A percentile compares a stretch with the other conserved stretches of the same genome.
phyloP scores from a whole-genome alignment of 2,888 invertebrate species.

The Parnassius orleans region DNA sequence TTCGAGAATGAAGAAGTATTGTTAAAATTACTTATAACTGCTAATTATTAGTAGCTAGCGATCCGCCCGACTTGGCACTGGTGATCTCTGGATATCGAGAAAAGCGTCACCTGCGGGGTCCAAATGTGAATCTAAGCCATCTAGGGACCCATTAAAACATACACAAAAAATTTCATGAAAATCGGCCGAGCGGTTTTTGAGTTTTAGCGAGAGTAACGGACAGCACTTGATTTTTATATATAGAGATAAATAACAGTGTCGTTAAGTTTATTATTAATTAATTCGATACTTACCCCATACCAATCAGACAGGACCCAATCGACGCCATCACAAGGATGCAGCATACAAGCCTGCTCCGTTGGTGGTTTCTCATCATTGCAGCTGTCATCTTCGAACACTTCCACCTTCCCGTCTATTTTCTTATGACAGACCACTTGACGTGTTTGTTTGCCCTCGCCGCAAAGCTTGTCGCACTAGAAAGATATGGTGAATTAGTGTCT shows the following conservation, averaged over 20 bases:
- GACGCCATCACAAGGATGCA: conserved; percentile 93
- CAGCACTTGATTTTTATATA: too few species aligned
- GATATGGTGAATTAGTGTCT: too few species aligned
- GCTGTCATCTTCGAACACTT: conserved; percentile 84
- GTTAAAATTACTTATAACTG: too few species aligned
- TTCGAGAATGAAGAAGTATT: too few species aligned
- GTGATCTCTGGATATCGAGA: too few species aligned
- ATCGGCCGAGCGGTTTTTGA: too few species aligned
- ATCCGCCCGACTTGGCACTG: too few species aligned
- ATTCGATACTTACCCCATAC: conserved; percentile 86
- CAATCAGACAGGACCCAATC: conserved; percentile 95
- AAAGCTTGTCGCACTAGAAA: conserved; percentile 91
- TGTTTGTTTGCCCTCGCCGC: conserved; percentile 92
- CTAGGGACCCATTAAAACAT: too few species aligned
- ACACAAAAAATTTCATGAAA: too few species aligned
- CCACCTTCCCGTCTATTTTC: conserved; percentile 83
- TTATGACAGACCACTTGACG: conserved; percentile 90
- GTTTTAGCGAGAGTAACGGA: too few species aligned
- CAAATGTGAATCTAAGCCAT: too few species aligned
- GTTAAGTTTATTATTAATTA: background rate
- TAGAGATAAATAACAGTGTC: background rate
- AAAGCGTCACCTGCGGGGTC: conserved; percentile 1
- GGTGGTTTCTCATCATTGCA: conserved; percentile 87
- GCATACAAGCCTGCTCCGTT: conserved; percentile 84
- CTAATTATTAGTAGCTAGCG: too few species aligned